phyloP scores from a whole-genome alignment of 1,140 invertebrate species.

The Lepidurus couesii region DNA sequence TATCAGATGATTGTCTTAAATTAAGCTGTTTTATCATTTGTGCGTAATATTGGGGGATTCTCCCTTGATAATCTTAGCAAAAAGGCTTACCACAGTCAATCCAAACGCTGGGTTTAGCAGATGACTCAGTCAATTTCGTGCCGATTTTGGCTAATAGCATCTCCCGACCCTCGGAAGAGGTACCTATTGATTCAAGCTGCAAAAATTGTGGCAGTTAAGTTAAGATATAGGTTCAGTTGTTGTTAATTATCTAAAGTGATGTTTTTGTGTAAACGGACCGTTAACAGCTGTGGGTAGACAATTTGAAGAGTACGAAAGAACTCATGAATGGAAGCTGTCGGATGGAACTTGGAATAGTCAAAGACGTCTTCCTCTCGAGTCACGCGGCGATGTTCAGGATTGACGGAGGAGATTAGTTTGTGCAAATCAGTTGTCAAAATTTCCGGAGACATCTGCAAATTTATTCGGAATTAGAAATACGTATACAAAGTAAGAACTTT shows the following conservation, averaged over 20 bases:
- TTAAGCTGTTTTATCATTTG: not conserved
- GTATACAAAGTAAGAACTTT: too few species aligned
- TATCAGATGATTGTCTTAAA: not conserved
- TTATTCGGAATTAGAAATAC: not conserved
- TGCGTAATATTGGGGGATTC: too few species aligned
- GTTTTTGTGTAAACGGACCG: not conserved
- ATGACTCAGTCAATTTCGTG: slow-evolving; percentile 37
- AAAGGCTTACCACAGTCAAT: slow-evolving; percentile 40
- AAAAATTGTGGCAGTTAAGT: not conserved
- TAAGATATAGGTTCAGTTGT: not conserved
- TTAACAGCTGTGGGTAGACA: not conserved
- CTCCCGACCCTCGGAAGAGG: slow-evolving; percentile 65
- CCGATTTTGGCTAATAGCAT: slow-evolving; percentile 61
- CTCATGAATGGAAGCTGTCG: not conserved
- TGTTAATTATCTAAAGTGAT: not conserved
- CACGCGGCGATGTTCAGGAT: not conserved
- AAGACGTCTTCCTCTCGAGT: slow-evolving; percentile 4
- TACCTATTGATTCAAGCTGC: slow-evolving; percentile 53
- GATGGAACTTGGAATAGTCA: not conserved
- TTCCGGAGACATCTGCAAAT: not conserved
- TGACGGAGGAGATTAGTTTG: not conserved
- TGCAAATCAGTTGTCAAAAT: not conserved
- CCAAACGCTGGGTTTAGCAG: slow-evolving; percentile 42
- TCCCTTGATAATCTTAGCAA: not conserved
- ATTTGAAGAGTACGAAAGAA: not conserved